Conservation (phyloP, 2,888 invertebrate genomes). For the Brachyptera putata region DNA sequence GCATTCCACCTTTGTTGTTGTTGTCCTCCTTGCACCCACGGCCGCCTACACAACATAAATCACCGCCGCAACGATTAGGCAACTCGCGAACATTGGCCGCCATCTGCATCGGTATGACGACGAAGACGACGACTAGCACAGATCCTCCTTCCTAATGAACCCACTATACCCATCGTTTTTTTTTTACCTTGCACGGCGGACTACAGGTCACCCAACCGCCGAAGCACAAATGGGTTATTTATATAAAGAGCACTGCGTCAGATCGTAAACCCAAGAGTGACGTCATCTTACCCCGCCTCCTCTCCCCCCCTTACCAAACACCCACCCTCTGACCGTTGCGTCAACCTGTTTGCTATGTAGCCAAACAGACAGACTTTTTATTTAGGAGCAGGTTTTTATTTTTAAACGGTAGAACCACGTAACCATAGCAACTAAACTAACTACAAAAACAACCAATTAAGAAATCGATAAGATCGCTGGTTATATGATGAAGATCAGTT, state of each 20-base stretch:
- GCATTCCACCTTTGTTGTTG: too few relatives aligned
- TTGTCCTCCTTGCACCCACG: too few relatives aligned
- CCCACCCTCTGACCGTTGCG: not conserved
- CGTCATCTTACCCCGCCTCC: slow-evolving; percentile 21
- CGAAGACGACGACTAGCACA: not conserved
- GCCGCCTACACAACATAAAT: too few relatives aligned
- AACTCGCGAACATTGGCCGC: too few relatives aligned
- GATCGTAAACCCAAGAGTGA: slow-evolving; percentile 29
- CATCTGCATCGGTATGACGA: too few relatives aligned
- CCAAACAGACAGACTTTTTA: too few relatives aligned
- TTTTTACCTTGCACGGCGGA: too few relatives aligned
- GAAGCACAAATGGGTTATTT: slow-evolving; percentile 31
- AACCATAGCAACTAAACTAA: slow-evolving; percentile 1
- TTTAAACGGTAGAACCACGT: slow-evolving; percentile 13
- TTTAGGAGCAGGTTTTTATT: slow-evolving; percentile 10
- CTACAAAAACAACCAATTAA: slow-evolving; percentile 15
- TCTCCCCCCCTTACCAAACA: not conserved
- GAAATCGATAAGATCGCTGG: slow-evolving; percentile 13
- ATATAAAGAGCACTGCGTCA: slow-evolving; percentile 30
- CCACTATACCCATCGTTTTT: not conserved
- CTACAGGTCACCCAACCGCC: too few relatives aligned
- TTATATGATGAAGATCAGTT: not conserved
- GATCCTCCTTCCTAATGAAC: too few relatives aligned
- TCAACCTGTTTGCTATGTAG: not conserved
- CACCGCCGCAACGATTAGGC: too few relatives aligned